Base-by-base conservation (phyloP, 2,113 vertebrate genomes). In the Pao palembangensis region DNA sequence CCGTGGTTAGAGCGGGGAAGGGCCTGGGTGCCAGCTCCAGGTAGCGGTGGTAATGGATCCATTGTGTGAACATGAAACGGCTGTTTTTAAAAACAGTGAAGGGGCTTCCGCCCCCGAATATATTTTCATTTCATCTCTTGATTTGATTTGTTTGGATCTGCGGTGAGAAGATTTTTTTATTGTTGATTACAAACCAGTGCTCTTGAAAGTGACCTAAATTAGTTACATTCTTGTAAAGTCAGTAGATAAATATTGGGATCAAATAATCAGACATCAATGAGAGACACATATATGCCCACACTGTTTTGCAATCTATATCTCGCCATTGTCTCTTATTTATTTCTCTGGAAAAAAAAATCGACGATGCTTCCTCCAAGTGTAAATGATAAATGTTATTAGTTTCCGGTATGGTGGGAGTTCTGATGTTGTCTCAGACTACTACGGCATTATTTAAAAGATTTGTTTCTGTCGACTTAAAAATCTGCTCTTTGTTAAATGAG, bases 41-140 rank as follows among this genome's bases (percentile, higher is more conserved):
- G 76, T 76, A 62, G 58, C 55, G 63, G 59, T 85, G 78, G 47
- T 50, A 73, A 58, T 71, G 71, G 66, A 74, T 89, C 82, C 65
- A 78, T 85, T 85, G 78, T 67, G 80, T 87, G 86, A 80, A 82
- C 84, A 79, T 71, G 76, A 69, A 79, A 75, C 86, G 67, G 67
- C 60, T 75, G 73, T 67, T 66, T 67, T 75, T 64, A 78, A 65
- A 72, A 70, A 68, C 69, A n/a, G 6, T 47, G 51, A 71, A 71
- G 69, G 61, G 55, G 60, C 71, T 70, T 63, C 42, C 69, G 13
- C 57, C 71, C 52, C 53, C 51, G 56, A 31, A 43, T 38, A 71
- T 70, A 71, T 34, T 76, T 68, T 41, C 38, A 16, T 74, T 67
- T 78, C 23, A 54, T 76, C 67, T 58, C 17, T 44, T 59, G 0